phyloP scores from a whole-genome alignment of 1,140 invertebrate species.

The Thalassaphorura encarpata region DNA sequence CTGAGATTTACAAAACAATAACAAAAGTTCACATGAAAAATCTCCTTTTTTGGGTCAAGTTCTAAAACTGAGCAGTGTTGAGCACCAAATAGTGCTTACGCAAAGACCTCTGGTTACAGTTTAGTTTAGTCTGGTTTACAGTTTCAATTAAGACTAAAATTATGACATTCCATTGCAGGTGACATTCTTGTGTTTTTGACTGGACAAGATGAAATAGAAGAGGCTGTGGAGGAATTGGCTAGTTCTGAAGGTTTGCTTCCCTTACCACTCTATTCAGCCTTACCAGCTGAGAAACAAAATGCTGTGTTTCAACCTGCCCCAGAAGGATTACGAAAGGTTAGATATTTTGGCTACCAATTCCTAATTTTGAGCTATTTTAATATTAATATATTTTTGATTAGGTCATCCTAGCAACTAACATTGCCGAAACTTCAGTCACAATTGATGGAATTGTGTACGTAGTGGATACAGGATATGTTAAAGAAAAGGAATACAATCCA shows the following conservation, averaged over 20 bases:
- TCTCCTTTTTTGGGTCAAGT: too few relatives aligned
- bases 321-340: constrained; percentile 85
- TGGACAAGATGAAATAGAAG: constrained; percentile 99
- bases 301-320: constrained; percentile 98
- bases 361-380: too few relatives aligned
- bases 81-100: too few relatives aligned
- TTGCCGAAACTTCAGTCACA: constrained; percentile 97
- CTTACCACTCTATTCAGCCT: constrained; percentile 92
- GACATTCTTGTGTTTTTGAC: constrained; percentile 89
- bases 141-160: too few relatives aligned
- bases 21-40: too few relatives aligned
- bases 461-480: constrained; percentile 98
- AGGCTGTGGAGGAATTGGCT: constrained; percentile 94
- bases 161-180: too few relatives aligned
- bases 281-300: constrained; percentile 99
- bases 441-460: constrained; percentile 99
- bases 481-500: constrained; percentile 99
- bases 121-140: too few relatives aligned
- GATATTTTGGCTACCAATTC: too few relatives aligned
- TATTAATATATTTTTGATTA: too few relatives aligned
- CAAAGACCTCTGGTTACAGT: too few relatives aligned
- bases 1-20: too few relatives aligned
- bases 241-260: constrained; percentile 97
- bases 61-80: too few relatives aligned
- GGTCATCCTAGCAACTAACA: constrained; percentile 98